A percentile compares a stretch with the other conserved stretches of the same genome.
Conservation (phyloP, 2,888 invertebrate genomes). For the Chrysolina oricalcia region DNA sequence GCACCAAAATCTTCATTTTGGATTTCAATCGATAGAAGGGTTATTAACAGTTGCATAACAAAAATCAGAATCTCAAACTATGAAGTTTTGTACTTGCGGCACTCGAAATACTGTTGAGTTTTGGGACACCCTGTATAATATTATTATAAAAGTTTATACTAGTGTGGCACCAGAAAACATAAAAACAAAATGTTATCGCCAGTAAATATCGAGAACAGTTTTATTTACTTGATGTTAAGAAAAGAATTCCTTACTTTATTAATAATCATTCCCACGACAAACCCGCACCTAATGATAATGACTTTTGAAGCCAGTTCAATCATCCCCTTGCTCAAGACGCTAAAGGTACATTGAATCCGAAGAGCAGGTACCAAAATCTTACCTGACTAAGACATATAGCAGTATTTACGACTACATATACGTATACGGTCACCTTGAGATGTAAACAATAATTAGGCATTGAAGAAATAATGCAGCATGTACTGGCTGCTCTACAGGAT, state of each 20-base stretch:
- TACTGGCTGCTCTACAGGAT: constrained; percentile 35
- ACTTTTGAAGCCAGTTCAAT: constrained; percentile 48
- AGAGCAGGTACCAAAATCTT: constrained; percentile 67
- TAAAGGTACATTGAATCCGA: constrained; percentile 58
- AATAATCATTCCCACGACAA: constrained; percentile 42
- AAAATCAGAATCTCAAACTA: too few species aligned
- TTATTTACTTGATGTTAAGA: constrained; percentile 6
- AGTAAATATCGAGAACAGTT: background rate
- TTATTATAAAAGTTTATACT: too few species aligned
- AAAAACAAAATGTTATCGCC: background rate
- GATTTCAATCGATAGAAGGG: too few species aligned
- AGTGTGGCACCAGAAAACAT: background rate
- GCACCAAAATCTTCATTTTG: too few species aligned
- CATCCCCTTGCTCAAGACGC: constrained; percentile 36
- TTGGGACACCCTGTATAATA: too few species aligned
- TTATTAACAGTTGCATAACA: too few species aligned
- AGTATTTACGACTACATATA: constrained; percentile 68
- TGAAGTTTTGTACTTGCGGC: too few species aligned
- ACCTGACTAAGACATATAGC: constrained; percentile 68
- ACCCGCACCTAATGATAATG: constrained; percentile 42
- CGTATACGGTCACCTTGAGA: constrained; percentile 69
- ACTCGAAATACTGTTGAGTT: too few species aligned
- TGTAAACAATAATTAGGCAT: constrained; percentile 70
- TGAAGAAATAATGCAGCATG: constrained; percentile 68
- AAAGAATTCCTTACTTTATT: constrained; percentile 35